Evolutionary conservation across 2,113 vertebrate species (phyloP), one percentile per base, ranked within the genome.

Genomic region (Sapajus apella): DNA sequence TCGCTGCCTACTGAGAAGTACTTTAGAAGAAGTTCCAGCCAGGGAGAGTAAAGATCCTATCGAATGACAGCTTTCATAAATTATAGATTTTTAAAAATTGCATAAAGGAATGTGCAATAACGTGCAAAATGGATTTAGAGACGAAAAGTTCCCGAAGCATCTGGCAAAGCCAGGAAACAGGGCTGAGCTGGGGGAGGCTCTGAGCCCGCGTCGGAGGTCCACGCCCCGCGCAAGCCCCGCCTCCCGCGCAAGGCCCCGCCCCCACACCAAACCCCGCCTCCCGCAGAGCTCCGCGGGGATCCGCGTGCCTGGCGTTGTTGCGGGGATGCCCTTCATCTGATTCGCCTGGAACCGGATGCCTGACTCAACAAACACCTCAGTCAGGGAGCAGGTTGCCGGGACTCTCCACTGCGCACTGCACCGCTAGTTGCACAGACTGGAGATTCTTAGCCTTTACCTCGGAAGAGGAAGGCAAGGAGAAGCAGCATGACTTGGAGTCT

Each of bases 21-120:
- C 98, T 99, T 98, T 97, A 98, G 97, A 98, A 98, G 98, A 98
- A 97, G 97, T 92, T 98, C 93, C 96, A 98, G 97, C 95, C 77
- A 90, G 87, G 77, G 95, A 21, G 52, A 95, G 96, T 21, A 27
- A 98, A 98, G 0, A 1, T 87, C 87, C 81, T 37, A 6, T 94
- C 79, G 85, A 90, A 88, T 85, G 97, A 93, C 75, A 92, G 91
- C 76, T 98, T 98, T 96, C 97, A 96, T 98, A 96, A 98, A 97
- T 98, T 96, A 96, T 56, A 97, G 95, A 98, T 92, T 97, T 97
- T 88, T n/a, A 97, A 91, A 97, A 96, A 96, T 75, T 96, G 55
- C 88, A 97, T 84, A 88, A 92, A 97, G 83, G 86, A 90, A 96
- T 0, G 0, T 58, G 56, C 55, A 89, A 85, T 80, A 95, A 87